phyloP scores from a whole-genome alignment of 2,113 vertebrate species.

The Nymphicus hollandicus region DNA sequence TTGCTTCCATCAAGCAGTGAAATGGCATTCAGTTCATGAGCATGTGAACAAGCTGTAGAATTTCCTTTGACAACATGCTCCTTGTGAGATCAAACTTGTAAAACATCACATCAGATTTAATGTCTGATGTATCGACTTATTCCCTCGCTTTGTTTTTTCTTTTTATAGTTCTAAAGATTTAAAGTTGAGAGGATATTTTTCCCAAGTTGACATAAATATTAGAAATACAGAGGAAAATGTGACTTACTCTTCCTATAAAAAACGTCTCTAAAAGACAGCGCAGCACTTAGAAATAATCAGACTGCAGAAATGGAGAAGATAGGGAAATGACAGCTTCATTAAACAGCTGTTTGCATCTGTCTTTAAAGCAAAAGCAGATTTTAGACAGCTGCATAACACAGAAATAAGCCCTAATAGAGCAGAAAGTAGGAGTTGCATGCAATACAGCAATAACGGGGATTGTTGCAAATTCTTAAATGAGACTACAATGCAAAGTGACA shows the following conservation, averaged over 20 bases:
- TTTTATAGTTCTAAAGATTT: constrained; percentile 31
- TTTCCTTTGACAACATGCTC: constrained; percentile 59
- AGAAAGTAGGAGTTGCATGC: neutral
- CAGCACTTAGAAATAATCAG: constrained; percentile 38
- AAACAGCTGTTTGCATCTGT: constrained; percentile 56
- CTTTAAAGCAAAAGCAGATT: constrained; percentile 37
- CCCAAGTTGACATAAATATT: constrained; percentile 58
- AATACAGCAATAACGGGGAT: neutral
- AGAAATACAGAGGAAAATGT: constrained; percentile 40
- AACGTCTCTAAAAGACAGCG: constrained; percentile 13
- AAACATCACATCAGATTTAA: constrained; percentile 61
- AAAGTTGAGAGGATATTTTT: constrained; percentile 49
- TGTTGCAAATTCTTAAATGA: constrained; percentile 33
- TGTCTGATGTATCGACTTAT: constrained; percentile 52
- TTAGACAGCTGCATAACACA: constrained; percentile 34
- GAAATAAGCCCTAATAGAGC: neutral
- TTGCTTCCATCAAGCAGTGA: constrained; percentile 58
- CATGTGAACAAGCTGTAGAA: constrained; percentile 52
- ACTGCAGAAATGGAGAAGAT: neutral
- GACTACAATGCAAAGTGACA: neutral
- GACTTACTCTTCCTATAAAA: constrained; percentile 21
- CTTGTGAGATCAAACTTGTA: constrained; percentile 63
- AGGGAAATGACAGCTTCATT: constrained; percentile 53
- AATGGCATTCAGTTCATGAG: constrained; percentile 44
- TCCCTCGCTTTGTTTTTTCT: neutral